Percentiles rank a stretch among this genome's conserved stretches.
phyloP scores from a whole-genome alignment of 2,888 invertebrate genomes.

The Criorhina ranunculi region DNA sequence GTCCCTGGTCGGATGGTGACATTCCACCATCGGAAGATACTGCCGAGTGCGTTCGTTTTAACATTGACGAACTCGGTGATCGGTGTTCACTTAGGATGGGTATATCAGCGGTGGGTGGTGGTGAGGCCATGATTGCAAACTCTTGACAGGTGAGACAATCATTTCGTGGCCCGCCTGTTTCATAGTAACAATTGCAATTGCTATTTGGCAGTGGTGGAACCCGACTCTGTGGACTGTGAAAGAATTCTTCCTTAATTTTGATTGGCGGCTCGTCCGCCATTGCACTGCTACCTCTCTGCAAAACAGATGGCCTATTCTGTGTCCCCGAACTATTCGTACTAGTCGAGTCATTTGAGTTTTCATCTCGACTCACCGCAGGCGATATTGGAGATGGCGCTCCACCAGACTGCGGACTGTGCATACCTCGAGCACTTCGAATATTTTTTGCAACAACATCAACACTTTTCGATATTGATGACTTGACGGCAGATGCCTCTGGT shows the following conservation, averaged over 20 bases:
- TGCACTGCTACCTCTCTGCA: conserved; percentile 62
- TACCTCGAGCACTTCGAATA: conserved; percentile 79
- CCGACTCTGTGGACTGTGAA: conserved; percentile 75
- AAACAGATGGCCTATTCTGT: conserved; percentile 73
- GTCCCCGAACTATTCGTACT: conserved; percentile 47
- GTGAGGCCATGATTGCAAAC: conserved; percentile 57
- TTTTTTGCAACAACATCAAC: conserved; percentile 83
- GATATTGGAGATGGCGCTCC: conserved; percentile 56
- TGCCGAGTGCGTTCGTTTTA: conserved; percentile 65
- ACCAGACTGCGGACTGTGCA: conserved; percentile 64
- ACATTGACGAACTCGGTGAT: conserved; percentile 51
- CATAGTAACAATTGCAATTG: conserved; percentile 77
- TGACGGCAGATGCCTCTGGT: conserved; percentile 83
- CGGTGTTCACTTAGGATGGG: conserved; percentile 42
- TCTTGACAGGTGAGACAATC: conserved; percentile 68
- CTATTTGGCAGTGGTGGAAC: conserved; percentile 78
- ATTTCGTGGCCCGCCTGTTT: conserved; percentile 58
- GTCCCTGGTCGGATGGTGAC: conserved; percentile 43
- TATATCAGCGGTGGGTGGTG: conserved; percentile 53
- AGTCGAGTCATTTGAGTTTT: conserved; percentile 63
- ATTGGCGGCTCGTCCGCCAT: conserved; percentile 40
- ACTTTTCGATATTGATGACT: conserved; percentile 84
- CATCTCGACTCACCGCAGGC: conserved; percentile 59
- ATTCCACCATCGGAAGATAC: conserved; percentile 52
- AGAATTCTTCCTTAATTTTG: conserved; percentile 73